A percentile compares a stretch with the other conserved stretches of the same genome.
Conservation (phyloP, 2,797 vertebrate species). For the Scarus forsteni region DNA sequence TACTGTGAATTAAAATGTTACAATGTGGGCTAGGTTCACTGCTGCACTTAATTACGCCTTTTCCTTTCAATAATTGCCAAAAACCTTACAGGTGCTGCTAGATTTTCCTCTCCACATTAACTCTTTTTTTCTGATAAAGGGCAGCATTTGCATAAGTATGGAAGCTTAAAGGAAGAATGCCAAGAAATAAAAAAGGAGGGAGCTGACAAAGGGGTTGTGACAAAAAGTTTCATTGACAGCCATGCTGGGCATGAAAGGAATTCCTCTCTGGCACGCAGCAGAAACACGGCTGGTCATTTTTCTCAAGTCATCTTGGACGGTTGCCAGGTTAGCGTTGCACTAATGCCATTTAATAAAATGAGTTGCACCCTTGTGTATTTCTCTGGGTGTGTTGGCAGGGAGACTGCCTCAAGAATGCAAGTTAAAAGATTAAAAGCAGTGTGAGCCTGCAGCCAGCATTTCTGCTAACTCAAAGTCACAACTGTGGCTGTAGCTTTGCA, state of each 20-base stretch:
- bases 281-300: constrained; percentile 36
- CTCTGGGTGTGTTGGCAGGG: constrained; percentile 55
- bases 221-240: constrained; percentile 10
- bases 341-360: constrained; percentile 60
- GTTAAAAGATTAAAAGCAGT: constrained; percentile 55
- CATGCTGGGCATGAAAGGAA: constrained; percentile 20
- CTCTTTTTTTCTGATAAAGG: background rate
- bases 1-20: constrained; percentile 64
- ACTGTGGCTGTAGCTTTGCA: background rate
- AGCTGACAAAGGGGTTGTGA: background rate
- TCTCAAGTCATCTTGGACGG: constrained; percentile 36
- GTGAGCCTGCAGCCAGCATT: constrained; percentile 23
- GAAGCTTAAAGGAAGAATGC: background rate
- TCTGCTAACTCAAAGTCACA: constrained; percentile 18
- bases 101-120: constrained; percentile 23
- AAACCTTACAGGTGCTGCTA: constrained; percentile 58
- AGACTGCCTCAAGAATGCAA: constrained; percentile 62
- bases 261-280: constrained; percentile 12
- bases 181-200: background rate
- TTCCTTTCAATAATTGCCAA: constrained; percentile 26
- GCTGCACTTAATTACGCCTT: constrained; percentile 54
- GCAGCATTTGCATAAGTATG: background rate
- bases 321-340: constrained; percentile 42
- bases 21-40: constrained; percentile 59
- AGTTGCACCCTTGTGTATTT: constrained; percentile 30